Evolutionary conservation across 2,888 invertebrate species (phyloP), one percentile per base, ranked within the genome.

Genomic region (Heliconius ismenius): DNA sequence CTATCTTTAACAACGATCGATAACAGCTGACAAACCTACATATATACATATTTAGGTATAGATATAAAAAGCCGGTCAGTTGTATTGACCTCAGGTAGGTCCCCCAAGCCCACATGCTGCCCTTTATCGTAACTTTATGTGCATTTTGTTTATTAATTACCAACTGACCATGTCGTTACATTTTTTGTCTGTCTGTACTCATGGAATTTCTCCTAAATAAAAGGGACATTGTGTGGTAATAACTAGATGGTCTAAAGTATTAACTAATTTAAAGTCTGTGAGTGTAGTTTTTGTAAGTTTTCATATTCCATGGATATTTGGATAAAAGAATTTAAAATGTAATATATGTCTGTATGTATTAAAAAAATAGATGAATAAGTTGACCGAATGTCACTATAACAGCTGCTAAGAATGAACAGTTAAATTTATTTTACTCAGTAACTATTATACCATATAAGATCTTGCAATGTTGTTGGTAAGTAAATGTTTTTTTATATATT

Each of bases 61-160:
- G 60, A 39, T 75, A 85, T 86, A 85, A 91, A 90, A 92, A 67
- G 91, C 92, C 89, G 86, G 92, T 91, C 89, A 90, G 89, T 87
- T 90, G 67, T 88, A 83, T 81, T 90, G 90, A 90, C 90, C 88
- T 82, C 82, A 88, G 78, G 79, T 78, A 79, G 74, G 43, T 68
- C 74, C 79, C 18, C 76, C 73, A 75, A 72, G 79, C 81, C 82
- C 81, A 76, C 75, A 75, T 75, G 79, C 73, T 76, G 78, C 78
- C 80, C 73, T 80, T 81, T 78, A 78, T 79, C 80, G 79, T 67
- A 73, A 58, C 68, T 80, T 80, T 82, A 80, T 78, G 62, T 39
- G 26, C 60, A 43, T 62, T 60, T 32, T 70, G n/a, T 28, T 73
- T 63, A 73, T 73, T 73, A 73, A 73, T 73, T 73, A 73, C 26